Evolutionary conservation across 92 coral and sea anemone genomes (phyloP), one percentile per base, ranked within the genome.

Genomic region (Metridium senile): DNA sequence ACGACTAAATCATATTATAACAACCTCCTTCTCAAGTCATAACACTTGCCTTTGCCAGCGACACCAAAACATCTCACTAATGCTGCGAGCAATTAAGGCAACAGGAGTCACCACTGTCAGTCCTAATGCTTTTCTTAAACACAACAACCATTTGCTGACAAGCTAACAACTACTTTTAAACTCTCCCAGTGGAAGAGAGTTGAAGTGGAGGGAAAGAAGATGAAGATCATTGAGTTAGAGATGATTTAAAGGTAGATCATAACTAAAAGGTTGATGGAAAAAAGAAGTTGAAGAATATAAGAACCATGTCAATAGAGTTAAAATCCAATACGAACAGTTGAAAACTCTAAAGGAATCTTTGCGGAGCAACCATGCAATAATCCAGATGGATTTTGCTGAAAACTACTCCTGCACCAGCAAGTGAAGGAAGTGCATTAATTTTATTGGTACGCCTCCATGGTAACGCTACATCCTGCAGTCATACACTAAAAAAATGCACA

Each of bases 31-130:
- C 29, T 46, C 83, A 7, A 68, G 82, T 13, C 88, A 78, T 20
- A 52, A 77, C 53, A 77, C 88, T 1, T 84, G 83, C 39, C 88
- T 84, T 21, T 83, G 83, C 21, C 84, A 86, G 75, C 72, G 63
- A 62, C 84, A 86, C 28, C 87, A 86, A 33, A 76, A 86, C 66
- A 64, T 81, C 82, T 58, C 81, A 1, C 68, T 81, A 26, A 86
- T 58, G 62, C 68, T 81, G n/a, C 66, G 87, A 20, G 77, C 77
- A 47, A 16, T 77, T 21, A 82, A 82, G 66, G 23, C 58, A 23
- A 28, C 22, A 28, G 83, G 68, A 0, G 51, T 67, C 9, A 74
- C 56, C 16, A 67, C 39, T 33, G 51, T 53, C 0, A 86, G 52
- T 20, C 87, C 84, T 9, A 86, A 81, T 35, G 23, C 30, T 58